Evolutionary conservation across 2,797 vertebrate species (phyloP).

Genomic region (Phalanger gymnotis): DNA sequence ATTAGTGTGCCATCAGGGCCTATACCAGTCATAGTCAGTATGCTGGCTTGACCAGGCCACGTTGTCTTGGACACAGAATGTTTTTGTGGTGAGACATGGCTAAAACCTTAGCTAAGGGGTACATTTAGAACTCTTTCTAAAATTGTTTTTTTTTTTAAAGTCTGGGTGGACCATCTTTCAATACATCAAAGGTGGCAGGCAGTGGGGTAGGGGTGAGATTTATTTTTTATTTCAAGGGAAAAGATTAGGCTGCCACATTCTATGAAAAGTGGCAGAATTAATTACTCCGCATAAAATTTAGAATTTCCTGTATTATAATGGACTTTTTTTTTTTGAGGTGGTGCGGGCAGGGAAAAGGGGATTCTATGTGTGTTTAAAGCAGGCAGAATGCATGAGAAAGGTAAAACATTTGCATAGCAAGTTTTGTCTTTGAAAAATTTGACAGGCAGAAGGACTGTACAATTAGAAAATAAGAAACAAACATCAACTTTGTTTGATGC

Average conservation of each 20-base stretch:
- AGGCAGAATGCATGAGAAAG: conserved; percentile 57
- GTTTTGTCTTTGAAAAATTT: conserved; percentile 68
- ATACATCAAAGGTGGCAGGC: neutral
- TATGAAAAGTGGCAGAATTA: neutral
- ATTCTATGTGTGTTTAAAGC: neutral
- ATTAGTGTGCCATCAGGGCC: neutral
- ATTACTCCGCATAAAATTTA: neutral
- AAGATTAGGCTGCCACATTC: neutral
- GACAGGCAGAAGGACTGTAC: conserved; percentile 52
- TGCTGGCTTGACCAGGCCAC: neutral
- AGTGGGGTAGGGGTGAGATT: neutral
- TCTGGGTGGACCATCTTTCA: neutral
- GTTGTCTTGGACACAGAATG: neutral
- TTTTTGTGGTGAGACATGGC: neutral
- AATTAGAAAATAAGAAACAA: conserved; percentile 50
- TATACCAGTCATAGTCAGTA: neutral
- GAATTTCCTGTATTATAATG: conserved; percentile 23
- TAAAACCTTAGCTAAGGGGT: neutral
- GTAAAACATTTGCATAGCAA: conserved; percentile 72
- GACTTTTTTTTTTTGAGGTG: neutral
- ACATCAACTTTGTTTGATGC: neutral
- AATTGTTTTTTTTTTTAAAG: too few relatives aligned
- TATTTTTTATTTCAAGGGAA: conserved; percentile 1
- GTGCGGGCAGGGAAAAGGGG: neutral
- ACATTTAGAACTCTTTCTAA: neutral